Percentiles rank a stretch among this genome's conserved stretches.
Conservation (phyloP, 2,113 vertebrate genomes). For the Semnopithecus entellus region DNA sequence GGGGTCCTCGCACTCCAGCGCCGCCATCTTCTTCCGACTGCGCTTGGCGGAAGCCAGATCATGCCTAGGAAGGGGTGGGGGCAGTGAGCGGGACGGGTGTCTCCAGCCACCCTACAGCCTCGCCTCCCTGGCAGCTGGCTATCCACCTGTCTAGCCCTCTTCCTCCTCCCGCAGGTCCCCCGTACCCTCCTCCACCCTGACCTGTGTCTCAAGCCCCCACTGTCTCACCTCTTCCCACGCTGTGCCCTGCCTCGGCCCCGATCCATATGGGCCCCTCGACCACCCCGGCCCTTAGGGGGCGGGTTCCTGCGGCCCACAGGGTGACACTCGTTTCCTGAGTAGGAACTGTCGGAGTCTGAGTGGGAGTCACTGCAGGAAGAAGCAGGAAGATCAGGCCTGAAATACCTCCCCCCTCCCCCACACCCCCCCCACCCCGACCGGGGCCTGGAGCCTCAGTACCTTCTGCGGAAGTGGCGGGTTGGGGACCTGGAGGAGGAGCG, state of each 20-base stretch:
- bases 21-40: slow-evolving; percentile 85
- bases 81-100: accelerated
- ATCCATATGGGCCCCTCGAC: slow-evolving; percentile 82
- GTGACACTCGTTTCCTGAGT: slow-evolving; percentile 78
- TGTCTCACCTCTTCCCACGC: slow-evolving; percentile 80
- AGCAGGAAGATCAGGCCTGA: neutral
- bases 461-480: slow-evolving; percentile 83
- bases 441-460: slow-evolving; percentile 33
- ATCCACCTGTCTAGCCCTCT: accelerated
- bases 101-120: slow-evolving; percentile 69
- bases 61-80: neutral
- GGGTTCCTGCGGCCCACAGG: slow-evolving; percentile 74
- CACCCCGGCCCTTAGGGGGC: slow-evolving; percentile 76
- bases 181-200: accelerated
- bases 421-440: too few species aligned
- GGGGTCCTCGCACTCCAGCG: slow-evolving; percentile 91
- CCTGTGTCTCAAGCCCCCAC: neutral
- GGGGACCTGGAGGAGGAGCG: slow-evolving; percentile 88
- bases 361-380: slow-evolving; percentile 75
- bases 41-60: slow-evolving; percentile 83
- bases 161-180: neutral
- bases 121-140: neutral
- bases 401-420: accelerated
- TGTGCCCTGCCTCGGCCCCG: slow-evolving; percentile 82
- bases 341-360: slow-evolving; percentile 82